These are phyloP conservation scores for Ctenomys sociabilis DNA, from an alignment of 2,113 vertebrate species.

Conservation along the genomic window DNA sequence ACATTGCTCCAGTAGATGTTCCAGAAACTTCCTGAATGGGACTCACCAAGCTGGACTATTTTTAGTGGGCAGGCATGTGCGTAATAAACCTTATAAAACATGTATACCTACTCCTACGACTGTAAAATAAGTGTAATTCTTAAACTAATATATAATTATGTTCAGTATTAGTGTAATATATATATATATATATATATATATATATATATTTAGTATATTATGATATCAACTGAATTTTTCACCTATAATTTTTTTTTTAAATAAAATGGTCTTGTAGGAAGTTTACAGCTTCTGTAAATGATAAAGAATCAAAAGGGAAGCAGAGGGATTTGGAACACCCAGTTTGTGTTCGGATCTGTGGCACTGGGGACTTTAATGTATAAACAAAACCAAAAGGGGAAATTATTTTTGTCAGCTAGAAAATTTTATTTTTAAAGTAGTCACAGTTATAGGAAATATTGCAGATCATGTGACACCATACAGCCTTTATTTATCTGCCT, in stretches of 20 bases:
- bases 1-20: slow-evolving; percentile 81
- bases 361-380: slow-evolving; percentile 64
- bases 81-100: not conserved
- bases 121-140: not conserved
- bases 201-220: not conserved
- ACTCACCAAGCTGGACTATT: not conserved
- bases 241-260: not conserved
- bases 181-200: not conserved
- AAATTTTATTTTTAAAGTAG: slow-evolving; percentile 76
- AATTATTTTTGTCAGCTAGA: slow-evolving; percentile 79
- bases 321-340: slow-evolving; percentile 42
- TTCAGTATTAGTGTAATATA: not conserved
- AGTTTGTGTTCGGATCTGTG: not conserved
- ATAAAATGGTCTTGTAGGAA: slow-evolving; percentile 68
- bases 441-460: slow-evolving; percentile 77
- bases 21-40: slow-evolving; percentile 83
- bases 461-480: slow-evolving; percentile 74
- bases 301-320: slow-evolving; percentile 78
- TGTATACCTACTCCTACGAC: not conserved
- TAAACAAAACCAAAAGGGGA: slow-evolving; percentile 76
- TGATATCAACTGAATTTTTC: not conserved
- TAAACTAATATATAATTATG: not conserved
- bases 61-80: not conserved
- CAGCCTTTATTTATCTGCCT: slow-evolving; percentile 81
- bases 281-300: slow-evolving; percentile 73